These are phyloP conservation scores for Proisotoma minuta DNA, from an alignment of 2,888 invertebrate species.

Conservation along the genomic window DNA sequence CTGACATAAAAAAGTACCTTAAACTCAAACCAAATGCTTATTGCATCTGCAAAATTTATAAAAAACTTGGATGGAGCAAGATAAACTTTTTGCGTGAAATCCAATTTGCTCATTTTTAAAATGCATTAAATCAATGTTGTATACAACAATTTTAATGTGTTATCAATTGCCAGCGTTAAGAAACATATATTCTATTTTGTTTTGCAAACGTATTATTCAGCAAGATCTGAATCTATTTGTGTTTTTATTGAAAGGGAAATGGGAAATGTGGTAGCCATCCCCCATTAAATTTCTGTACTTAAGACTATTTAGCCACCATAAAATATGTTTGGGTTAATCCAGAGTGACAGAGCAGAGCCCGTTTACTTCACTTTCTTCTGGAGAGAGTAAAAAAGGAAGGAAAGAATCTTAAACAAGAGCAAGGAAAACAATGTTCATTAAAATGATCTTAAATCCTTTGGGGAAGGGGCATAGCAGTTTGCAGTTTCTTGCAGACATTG, in stretches of 20 bases:
- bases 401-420: constrained; percentile 16
- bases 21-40: too few relatives aligned
- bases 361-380: not conserved
- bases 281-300: not conserved
- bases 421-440: constrained; percentile 20
- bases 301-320: constrained; percentile 20
- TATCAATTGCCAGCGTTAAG: too few relatives aligned
- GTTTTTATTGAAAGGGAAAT: not conserved
- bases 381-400: constrained; percentile 4
- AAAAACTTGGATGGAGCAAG: too few relatives aligned
- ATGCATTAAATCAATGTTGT: too few relatives aligned
- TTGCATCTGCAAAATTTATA: too few relatives aligned
- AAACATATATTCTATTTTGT: too few relatives aligned
- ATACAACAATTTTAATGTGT: too few relatives aligned
- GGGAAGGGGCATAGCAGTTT: constrained; percentile 10
- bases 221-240: not conserved
- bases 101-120: too few relatives aligned
- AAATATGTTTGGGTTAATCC: constrained; percentile 15
- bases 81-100: too few relatives aligned
- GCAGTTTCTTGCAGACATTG: constrained; percentile 11
- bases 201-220: not conserved
- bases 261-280: constrained; percentile 1
- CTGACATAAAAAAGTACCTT: not conserved
- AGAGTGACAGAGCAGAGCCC: constrained; percentile 11
- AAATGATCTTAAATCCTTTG: constrained; percentile 18